Conservation (phyloP, 2,113 vertebrate genomes). For the Dromas ardeola region DNA sequence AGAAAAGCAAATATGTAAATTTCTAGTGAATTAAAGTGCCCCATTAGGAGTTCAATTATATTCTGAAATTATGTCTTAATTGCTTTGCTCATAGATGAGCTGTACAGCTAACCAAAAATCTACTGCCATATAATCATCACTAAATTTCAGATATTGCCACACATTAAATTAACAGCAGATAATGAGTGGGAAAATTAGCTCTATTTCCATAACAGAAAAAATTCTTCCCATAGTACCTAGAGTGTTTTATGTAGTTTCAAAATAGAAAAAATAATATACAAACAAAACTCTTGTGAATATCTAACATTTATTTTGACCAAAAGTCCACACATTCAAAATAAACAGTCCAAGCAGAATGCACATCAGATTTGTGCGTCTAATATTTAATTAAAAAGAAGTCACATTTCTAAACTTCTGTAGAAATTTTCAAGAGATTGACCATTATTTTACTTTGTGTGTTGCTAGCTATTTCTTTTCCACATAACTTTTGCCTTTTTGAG, state of each 20-base stretch:
- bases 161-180: conserved; percentile 55
- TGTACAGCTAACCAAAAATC: conserved; percentile 44
- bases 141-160: conserved; percentile 35
- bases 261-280: not conserved
- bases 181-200: conserved; percentile 46
- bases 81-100: conserved; percentile 45
- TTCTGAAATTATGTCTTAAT: conserved; percentile 61
- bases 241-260: not conserved
- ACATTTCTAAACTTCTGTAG: fast-evolving
- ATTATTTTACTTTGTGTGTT: not conserved
- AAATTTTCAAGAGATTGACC: not conserved
- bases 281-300: not conserved
- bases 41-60: conserved; percentile 58
- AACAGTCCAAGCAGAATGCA: fast-evolving
- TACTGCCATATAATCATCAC: conserved; percentile 20
- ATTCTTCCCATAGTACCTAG: not conserved
- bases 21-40: not conserved
- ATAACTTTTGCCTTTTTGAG: not conserved
- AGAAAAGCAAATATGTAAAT: conserved; percentile 27
- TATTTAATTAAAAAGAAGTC: not conserved
- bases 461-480: not conserved
- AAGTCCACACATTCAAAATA: not conserved
- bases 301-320: not conserved
- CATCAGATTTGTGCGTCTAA: not conserved
- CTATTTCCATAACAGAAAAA: not conserved